Evolutionary conservation across 1,140 invertebrate species (phyloP), one percentile per base, ranked within the genome.

Genomic region (Radopholus similis): DNA sequence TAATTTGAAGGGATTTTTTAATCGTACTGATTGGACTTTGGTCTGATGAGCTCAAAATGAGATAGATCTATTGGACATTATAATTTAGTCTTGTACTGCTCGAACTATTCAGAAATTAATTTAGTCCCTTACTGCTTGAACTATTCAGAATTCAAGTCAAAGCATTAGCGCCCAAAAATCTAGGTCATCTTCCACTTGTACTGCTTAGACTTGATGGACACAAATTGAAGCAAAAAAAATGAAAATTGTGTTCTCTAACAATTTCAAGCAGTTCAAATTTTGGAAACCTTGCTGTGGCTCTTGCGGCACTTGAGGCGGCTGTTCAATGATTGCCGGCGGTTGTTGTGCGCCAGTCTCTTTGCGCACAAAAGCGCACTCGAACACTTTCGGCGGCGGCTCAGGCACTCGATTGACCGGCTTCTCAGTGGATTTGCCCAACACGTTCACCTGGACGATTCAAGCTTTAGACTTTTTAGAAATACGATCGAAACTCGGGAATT

Each of bases 311-410:
- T 74, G 63, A 5, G 49, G 13, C 32, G 15, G 30, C 21, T 62
- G 23, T 35, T 71, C 49, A 32, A 37, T 64, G 18, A 32, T 32
- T 32, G 18, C 18, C 15, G 44, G 23, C n/a, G 58, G 9, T 9
- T 35, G 18, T 26, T 26, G 13, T 59, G 38, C 13, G 38, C 34
- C 23, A 28, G 21, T 47, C n/a, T 42, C 62, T 9, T 64, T 63
- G 23, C 32, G 23, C 5, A 40, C 47, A 15, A 64, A 64, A 23
- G 57, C 37, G 47, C 51, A 63, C 53, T 65, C 59, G 28, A 64
- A 51, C 57, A 72, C 64, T 42, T 73, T 55, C 32, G 56, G 59
- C 49, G 59, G 59, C 2, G 59, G 59, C 4, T 62, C 40, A 0
- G 59, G 59, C n/a, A 62, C 70, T 40, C 37, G 6, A 23, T 67